These are phyloP conservation scores for Verasper variegatus DNA, from an alignment of 2,113 vertebrate species.

Conservation along the genomic window DNA sequence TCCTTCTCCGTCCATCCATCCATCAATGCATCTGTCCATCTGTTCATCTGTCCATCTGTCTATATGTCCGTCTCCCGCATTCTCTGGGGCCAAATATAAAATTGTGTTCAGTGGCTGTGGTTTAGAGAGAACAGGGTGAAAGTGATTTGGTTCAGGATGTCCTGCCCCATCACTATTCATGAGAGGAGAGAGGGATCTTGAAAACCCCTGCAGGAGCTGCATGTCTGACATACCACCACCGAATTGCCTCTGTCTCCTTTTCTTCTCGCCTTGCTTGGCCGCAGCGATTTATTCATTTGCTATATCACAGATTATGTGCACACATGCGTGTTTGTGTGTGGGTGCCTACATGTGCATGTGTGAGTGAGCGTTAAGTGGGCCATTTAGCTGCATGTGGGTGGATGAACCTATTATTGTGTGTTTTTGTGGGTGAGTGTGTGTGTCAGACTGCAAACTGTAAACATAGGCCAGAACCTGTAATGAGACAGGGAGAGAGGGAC, in stretches of 20 bases:
- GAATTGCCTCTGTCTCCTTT: conserved; percentile 45
- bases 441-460: conserved; percentile 29
- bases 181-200: conserved; percentile 59
- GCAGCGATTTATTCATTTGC: conserved; percentile 77
- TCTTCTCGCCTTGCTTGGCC: conserved; percentile 63
- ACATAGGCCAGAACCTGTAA: conserved; percentile 53
- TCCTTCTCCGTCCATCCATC: background rate
- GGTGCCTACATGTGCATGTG: conserved; percentile 25
- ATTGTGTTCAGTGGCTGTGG: conserved; percentile 31
- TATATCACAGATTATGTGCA: conserved; percentile 68
- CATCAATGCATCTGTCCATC: background rate
- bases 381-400: conserved; percentile 24
- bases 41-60: background rate
- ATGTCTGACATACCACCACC: conserved; percentile 61
- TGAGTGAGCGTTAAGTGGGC: conserved; percentile 54
- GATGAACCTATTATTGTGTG: conserved; percentile 47
- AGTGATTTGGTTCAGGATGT: conserved; percentile 54
- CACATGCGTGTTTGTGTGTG: background rate
- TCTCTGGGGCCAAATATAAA: conserved; percentile 36
- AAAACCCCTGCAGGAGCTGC: conserved; percentile 55
- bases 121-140: conserved; percentile 43
- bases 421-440: conserved; percentile 23
- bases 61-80: background rate
- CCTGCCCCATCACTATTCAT: conserved; percentile 74
- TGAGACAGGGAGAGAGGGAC: conserved; percentile 58